Conservation (phyloP, 2,113 vertebrate species). For the Galemys pyrenaicus region DNA sequence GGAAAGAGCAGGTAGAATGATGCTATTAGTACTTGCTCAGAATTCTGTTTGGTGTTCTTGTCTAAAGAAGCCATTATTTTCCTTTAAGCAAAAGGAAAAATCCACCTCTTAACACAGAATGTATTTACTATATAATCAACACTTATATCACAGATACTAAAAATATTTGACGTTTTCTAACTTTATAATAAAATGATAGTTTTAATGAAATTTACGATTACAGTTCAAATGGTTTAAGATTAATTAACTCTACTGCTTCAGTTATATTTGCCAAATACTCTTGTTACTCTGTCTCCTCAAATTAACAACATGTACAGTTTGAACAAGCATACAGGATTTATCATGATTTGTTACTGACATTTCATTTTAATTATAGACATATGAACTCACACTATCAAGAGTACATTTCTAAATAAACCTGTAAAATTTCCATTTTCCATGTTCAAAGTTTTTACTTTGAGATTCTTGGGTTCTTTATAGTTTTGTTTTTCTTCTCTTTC, state of each 20-base stretch:
- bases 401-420: background rate
- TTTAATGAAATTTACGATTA: constrained; percentile 7
- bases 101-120: background rate
- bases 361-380: background rate
- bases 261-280: background rate
- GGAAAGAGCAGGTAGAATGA: background rate
- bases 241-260: background rate
- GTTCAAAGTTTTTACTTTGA: background rate
- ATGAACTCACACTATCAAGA: background rate
- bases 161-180: background rate
- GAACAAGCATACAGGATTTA: background rate
- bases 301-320: background rate
- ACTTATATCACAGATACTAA: background rate
- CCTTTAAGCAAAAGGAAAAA: background rate
- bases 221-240: background rate
- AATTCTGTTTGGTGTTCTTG: background rate
- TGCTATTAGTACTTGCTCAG: background rate
- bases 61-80: background rate
- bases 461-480: background rate
- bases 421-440: background rate
- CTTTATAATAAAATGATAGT: background rate
- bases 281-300: background rate
- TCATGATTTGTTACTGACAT: background rate
- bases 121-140: background rate
- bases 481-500: background rate